Percentiles rank a stretch among this genome's conserved stretches.
Evolutionary conservation across 2,888 invertebrate species (phyloP).

Genomic region (Tetragnatha montana): DNA sequence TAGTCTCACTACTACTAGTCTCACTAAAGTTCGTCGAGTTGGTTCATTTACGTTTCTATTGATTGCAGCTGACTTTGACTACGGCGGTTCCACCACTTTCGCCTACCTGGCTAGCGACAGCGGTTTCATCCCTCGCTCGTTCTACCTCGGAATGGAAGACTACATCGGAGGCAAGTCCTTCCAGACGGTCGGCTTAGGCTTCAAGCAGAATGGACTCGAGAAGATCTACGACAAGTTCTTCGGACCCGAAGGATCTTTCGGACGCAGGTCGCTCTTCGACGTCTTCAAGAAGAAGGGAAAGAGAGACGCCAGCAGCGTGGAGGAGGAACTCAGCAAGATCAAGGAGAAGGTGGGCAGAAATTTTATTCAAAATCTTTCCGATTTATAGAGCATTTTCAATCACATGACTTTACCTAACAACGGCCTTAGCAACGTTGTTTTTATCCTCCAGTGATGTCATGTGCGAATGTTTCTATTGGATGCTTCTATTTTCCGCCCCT

Average conservation of each 20-base stretch:
- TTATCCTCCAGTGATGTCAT: too few species aligned
- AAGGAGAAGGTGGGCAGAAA: conserved; percentile 53
- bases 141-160: conserved; percentile 66
- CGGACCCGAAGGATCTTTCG: conserved; percentile 63
- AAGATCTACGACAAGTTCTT: conserved; percentile 69
- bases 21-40: too few species aligned
- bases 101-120: conserved; percentile 69
- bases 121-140: conserved; percentile 65
- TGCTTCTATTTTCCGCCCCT: too few species aligned
- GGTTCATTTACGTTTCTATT: too few species aligned
- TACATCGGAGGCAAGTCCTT: conserved; percentile 62
- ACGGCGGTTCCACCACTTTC: conserved; percentile 63
- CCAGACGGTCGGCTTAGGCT: conserved; percentile 51
- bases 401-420: too few species aligned
- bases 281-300: conserved; percentile 59
- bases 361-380: not conserved
- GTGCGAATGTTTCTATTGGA: too few species aligned
- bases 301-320: conserved; percentile 43
- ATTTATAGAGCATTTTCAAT: too few species aligned
- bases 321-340: conserved; percentile 70
- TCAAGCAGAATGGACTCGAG: conserved; percentile 68
- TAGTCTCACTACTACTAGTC: too few species aligned
- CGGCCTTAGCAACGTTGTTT: too few species aligned
- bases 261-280: conserved; percentile 61
- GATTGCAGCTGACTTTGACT: conserved; percentile 63